Evolutionary conservation across 2,113 vertebrate genomes (phyloP), one percentile per base, ranked within the genome.

Genomic region (Capreolus pygargus): DNA sequence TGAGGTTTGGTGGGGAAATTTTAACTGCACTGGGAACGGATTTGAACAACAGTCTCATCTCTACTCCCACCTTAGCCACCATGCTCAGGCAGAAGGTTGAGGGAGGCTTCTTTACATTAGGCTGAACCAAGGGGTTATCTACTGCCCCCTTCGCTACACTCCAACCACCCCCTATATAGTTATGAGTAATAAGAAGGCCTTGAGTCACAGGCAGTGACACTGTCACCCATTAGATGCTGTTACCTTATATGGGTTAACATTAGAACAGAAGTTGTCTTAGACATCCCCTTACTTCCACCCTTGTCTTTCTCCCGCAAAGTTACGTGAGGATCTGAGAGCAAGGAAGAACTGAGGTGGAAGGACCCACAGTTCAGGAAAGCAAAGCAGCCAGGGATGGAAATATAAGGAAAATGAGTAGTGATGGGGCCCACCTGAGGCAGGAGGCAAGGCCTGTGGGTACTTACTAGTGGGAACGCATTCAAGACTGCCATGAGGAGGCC

Each of bases 121-220:
- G 47, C 67, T 93, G 60, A 76, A 86, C 19, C 76, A 67, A 76
- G 82, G 89, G 54, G 11, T 79, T 83, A 43, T 64, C 92, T 94
- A 91, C 36, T 96, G 89, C 39, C 89, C 88, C 27, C 96, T 94
- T 67, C 89, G 79, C 60, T 92, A 79, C 50, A 96, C 67, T 93
- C 95, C 87, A 89, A 84, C 88, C 93, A 78, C 86, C 76, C 27
- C 50, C 92, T 27, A 6, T 0, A 52, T 61, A 94, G 17, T 45
- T 27, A 83, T 97, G 94, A 98, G 82, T 96, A 96, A 97, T 78
- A 92, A 83, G 92, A 10, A 12, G 52, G 57, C 28, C 82, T 60
- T 96, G 97, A 98, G 91, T 96, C 97, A 98, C 45, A 81, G 36
- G 11, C 33, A 39, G 8, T 39, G 88, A 96, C 96, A 96, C 52